These are phyloP conservation scores for Bujurquina vittata DNA, from an alignment of 2,113 vertebrate species.

Conservation along the genomic window DNA sequence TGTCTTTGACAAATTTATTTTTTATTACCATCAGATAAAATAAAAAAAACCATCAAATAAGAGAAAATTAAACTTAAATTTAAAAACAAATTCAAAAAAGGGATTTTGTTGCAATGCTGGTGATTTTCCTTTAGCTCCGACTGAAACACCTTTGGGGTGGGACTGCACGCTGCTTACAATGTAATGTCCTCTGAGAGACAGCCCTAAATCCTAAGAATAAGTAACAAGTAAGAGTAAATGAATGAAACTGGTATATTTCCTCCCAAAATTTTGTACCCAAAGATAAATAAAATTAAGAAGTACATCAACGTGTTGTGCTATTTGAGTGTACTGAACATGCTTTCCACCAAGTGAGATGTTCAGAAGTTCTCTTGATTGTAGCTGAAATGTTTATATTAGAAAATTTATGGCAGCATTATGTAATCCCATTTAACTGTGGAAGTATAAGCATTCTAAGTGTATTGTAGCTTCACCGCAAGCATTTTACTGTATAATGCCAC, in stretches of 20 bases:
- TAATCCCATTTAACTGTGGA: not conserved
- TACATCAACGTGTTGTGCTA: not conserved
- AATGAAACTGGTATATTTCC: not conserved
- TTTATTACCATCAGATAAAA: not conserved
- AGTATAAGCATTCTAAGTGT: not conserved
- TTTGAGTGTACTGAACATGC: not conserved
- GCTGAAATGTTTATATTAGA: not conserved
- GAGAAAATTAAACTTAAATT: not conserved
- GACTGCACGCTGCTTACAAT: not conserved
- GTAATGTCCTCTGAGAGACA: not conserved
- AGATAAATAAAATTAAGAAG: not conserved
- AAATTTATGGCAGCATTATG: not conserved
- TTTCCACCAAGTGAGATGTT: not conserved
- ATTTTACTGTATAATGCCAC: not conserved
- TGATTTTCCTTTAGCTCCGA: not conserved
- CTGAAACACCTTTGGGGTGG: not conserved
- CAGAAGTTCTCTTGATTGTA: not conserved
- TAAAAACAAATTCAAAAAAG: not conserved
- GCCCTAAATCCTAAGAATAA: not conserved
- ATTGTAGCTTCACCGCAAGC: not conserved
- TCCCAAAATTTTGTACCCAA: not conserved
- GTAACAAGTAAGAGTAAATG: not conserved
- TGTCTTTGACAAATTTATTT: not conserved
- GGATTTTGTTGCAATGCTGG: not conserved
- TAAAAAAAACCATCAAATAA: not conserved